phyloP scores from a whole-genome alignment of 2,797 vertebrate species.

The Tragelaphus eurycerus region DNA sequence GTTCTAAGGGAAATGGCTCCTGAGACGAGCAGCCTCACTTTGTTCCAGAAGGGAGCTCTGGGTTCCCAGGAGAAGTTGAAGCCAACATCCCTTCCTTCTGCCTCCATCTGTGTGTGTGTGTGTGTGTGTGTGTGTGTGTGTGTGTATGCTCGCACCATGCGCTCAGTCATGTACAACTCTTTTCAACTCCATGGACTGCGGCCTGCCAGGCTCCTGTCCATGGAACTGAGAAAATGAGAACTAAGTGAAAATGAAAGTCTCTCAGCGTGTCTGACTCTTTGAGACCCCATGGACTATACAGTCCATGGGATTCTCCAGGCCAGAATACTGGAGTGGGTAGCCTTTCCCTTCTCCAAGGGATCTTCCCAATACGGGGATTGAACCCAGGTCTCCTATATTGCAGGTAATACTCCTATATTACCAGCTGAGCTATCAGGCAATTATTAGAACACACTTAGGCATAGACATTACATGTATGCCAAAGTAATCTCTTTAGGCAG shows the following conservation, averaged over 20 bases:
- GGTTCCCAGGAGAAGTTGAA: neutral
- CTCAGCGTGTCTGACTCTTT: neutral
- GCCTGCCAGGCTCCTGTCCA: neutral
- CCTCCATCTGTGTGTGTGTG: neutral
- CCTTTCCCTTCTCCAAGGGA: neutral
- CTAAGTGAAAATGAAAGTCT: neutral
- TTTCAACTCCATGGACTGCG: neutral
- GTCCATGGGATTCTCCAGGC: neutral
- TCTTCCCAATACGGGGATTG: neutral
- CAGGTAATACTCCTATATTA: neutral
- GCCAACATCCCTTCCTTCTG: neutral
- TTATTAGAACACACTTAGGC: neutral
- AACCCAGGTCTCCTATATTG: neutral
- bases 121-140: neutral
- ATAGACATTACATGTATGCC: neutral
- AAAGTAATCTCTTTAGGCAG: neutral
- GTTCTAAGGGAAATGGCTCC: neutral
- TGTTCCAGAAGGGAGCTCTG: neutral
- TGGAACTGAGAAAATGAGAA: neutral
- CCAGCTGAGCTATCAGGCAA: neutral
- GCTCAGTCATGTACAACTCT: neutral
- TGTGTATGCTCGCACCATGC: accelerated
- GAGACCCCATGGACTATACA: accelerated
- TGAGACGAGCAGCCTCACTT: neutral
- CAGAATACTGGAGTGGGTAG: neutral